Evolutionary conservation across 2,888 invertebrate genomes (phyloP), one percentile per base, ranked within the genome.

Genomic region (Melieria picta): DNA sequence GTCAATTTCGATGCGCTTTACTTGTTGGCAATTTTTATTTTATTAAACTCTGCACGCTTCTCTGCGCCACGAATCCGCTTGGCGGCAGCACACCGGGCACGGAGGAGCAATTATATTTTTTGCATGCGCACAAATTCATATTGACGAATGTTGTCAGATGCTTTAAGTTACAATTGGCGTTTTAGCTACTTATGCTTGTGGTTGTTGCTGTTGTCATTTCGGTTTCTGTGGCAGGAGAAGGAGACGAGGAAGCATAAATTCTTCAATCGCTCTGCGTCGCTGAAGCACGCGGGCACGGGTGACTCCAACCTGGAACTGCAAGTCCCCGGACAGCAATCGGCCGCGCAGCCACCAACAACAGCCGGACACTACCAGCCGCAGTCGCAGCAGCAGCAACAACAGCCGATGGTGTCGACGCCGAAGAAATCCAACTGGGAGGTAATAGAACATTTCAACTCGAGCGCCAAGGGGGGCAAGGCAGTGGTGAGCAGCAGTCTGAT

Each of bases 361-460:
- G 62, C 50, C 60, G 60, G 62, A 7, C 7, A 75, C 73, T 61
- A 87, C 60, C 84, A 91, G 75, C 87, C 90, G 16, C 90, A 91
- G 62, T 90, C 91, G 16, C 71, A 73, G 9, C 73, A 77, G 82
- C 50, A 66, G 71, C 50, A 67, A 65, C 77, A 73, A 69, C 74
- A 57, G 61, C 72, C 71, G 71, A 60, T 69, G 13, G 77, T 50
- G 47, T 50, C 71, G 7, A 42, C 78, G 73, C 90, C 91, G 4
- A 91, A 91, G 85, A 94, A 94, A 85, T 94, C 94, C 80, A 95
- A 95, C 88, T 95, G 95, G 95, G 94, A 95, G 85, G 95, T 95
- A 78, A 95, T 95, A 81, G 94, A 95, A 86, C 95, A 95, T 87
- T 95, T 93, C 87, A 91, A 91, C 72, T 89, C 89, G 65, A 89